phyloP scores from a whole-genome alignment of 2,888 invertebrate genomes.

The Creontiades dilutus region DNA sequence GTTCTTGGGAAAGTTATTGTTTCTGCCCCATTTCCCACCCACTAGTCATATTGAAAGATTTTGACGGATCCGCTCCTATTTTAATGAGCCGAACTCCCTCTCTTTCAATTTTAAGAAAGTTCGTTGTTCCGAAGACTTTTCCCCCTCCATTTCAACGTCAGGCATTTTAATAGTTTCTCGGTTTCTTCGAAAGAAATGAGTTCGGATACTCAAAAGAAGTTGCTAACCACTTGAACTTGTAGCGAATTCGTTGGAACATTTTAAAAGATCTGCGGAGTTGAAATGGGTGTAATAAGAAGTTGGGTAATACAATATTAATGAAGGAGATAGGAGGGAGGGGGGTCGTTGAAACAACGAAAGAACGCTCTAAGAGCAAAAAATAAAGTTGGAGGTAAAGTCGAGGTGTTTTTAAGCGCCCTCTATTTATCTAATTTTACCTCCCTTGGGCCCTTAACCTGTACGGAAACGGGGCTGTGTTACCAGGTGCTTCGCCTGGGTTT shows the following conservation, averaged over 20 bases:
- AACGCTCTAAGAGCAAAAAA: neutral
- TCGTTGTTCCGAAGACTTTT: too few species aligned
- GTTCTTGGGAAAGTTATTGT: too few species aligned
- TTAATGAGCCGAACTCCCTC: too few species aligned
- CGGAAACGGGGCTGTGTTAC: constrained; percentile 32
- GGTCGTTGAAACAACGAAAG: constrained; percentile 2
- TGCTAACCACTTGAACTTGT: neutral
- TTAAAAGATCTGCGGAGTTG: neutral
- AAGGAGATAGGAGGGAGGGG: neutral
- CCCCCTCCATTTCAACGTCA: too few species aligned
- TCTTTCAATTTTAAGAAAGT: too few species aligned
- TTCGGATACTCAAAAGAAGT: neutral
- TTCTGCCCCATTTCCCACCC: too few species aligned
- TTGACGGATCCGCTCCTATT: too few species aligned
- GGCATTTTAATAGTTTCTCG: too few species aligned
- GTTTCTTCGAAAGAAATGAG: too few species aligned
- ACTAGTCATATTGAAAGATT: too few species aligned
- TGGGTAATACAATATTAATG: constrained; percentile 18
- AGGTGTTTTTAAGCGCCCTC: constrained; percentile 22
- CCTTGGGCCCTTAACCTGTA: constrained; percentile 49
- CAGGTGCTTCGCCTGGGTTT: constrained; percentile 39
- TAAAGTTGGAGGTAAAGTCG: constrained; percentile 19
- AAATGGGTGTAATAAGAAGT: neutral
- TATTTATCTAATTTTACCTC: constrained; percentile 53
- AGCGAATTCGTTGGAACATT: neutral